Percentiles rank a stretch among this genome's conserved stretches.
Evolutionary conservation across 2,888 invertebrate species (phyloP).

Genomic region (Folsomia candida): DNA sequence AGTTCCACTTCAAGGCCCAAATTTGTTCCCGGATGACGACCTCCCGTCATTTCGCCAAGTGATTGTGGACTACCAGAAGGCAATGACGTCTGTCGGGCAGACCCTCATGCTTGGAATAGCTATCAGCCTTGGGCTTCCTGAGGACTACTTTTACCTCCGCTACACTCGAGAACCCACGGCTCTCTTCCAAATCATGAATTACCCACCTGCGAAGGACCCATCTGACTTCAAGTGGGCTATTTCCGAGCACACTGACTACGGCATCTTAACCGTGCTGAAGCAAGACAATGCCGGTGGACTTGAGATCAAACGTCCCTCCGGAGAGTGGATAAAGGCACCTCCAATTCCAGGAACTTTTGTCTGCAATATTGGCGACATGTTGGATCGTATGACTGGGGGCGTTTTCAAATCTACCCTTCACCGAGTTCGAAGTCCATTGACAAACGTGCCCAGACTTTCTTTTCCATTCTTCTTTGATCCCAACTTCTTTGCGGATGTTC

Average conservation of each 20-base stretch:
- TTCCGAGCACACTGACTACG: constrained; percentile 32
- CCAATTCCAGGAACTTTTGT: constrained; percentile 28
- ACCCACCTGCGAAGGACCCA: background rate
- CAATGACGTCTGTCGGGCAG: constrained; percentile 23
- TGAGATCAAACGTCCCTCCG: constrained; percentile 17
- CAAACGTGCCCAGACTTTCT: constrained; percentile 14
- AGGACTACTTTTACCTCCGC: constrained; percentile 15
- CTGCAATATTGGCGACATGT: constrained; percentile 36
- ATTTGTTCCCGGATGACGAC: constrained; percentile 23
- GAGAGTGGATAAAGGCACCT: constrained; percentile 30
- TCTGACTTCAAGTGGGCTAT: constrained; percentile 21
- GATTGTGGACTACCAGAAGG: constrained; percentile 19
- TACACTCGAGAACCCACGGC: constrained; percentile 11
- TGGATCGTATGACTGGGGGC: constrained; percentile 30
- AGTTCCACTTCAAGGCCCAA: constrained; percentile 26
- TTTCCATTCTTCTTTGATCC: constrained; percentile 38
- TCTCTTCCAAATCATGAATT: constrained; percentile 16
- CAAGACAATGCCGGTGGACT: constrained; percentile 29
- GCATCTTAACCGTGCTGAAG: constrained; percentile 31
- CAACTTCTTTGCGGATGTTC: constrained; percentile 11
- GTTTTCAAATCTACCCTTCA: constrained; percentile 29
- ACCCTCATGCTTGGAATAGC: constrained; percentile 26
- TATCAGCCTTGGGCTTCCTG: constrained; percentile 16
- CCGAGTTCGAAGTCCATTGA: constrained; percentile 19
- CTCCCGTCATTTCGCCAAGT: constrained; percentile 21